Evolutionary conservation across 2,888 invertebrate species (phyloP), one percentile per base, ranked within the genome.

Genomic region (Poecilobothrus nobilitatus): DNA sequence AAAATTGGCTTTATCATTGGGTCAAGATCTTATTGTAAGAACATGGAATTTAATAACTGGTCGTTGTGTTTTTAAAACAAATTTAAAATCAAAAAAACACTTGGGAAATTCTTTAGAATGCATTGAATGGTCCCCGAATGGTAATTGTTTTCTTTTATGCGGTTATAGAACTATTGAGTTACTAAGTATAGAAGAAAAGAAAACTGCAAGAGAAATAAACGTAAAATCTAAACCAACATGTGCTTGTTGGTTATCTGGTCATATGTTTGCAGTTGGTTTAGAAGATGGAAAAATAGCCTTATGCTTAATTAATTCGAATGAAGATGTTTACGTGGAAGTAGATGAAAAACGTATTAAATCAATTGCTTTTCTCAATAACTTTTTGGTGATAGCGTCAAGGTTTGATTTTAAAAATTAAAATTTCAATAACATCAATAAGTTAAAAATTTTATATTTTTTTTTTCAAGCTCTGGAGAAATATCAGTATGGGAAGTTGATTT

Each of bases 11-110:
- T 82, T 97, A 10, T 91, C 95, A 15, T 86, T 95, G 62, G 94
- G 95, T 20, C 88, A 87, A 66, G 96, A 97, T 81, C 88, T 87
- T 74, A 89, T 91, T 7, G 80, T 97, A 65, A 84, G 90, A 75
- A 96, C 96, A 4, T 97, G 97, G 97, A 96, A 97, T 84, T 84
- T 97, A 71, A 85, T 97, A 1, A 95, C 94, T 80, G 97, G 96
- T 0, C 86, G 95, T 71, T 89, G 89, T 74, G 96, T 95, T 0
- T 97, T 92, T 79, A 89, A 91, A 1, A 92, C 91, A n/a, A 95
- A 95, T 80, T 83, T 96, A 44, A 87, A 88, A 71, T 89, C 86
- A 76, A 90, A 89, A 82, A 84, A 85, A 71, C 71, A 79, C 73
- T 78, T 82, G 70, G 84, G 79, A 2, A 68, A 69, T 2, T 41